phyloP scores from a whole-genome alignment of 2,797 vertebrate genomes.

The Muscicapa comitata region DNA sequence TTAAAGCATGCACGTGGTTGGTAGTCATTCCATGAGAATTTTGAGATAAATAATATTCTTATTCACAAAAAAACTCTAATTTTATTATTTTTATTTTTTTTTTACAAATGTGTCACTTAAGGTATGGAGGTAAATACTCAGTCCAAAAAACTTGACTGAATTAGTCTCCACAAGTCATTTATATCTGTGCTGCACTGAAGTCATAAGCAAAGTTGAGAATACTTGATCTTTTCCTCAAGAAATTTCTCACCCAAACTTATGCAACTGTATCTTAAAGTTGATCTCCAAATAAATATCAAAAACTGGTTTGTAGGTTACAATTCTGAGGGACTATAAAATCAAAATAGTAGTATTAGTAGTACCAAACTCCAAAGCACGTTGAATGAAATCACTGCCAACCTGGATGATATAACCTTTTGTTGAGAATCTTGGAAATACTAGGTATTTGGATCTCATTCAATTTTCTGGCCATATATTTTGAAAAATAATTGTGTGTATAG shows the following conservation, averaged over 20 bases:
- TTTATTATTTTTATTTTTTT: not conserved
- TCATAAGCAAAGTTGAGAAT: not conserved
- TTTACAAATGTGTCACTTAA: not conserved
- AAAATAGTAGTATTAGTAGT: not conserved
- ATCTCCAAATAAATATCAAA: not conserved
- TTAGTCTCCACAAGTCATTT: not conserved
- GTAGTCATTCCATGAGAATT: not conserved
- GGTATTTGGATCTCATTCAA: not conserved
- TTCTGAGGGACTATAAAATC: not conserved
- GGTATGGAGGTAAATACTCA: not conserved
- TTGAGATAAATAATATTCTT: not conserved
- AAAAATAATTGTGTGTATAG: not conserved
- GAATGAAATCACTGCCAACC: not conserved
- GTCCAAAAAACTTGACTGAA: not conserved
- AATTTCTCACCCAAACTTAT: not conserved
- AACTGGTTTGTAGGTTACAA: not conserved
- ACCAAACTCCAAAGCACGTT: not conserved
- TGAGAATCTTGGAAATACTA: not conserved
- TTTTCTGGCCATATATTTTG: not conserved
- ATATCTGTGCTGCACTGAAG: not conserved
- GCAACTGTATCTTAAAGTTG: not conserved
- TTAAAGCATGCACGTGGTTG: not conserved
- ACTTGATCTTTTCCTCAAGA: not conserved
- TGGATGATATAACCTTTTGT: not conserved
- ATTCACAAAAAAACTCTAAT: not conserved